Conservation (phyloP, 2,888 invertebrate genomes). For the Antheraea assamensis region DNA sequence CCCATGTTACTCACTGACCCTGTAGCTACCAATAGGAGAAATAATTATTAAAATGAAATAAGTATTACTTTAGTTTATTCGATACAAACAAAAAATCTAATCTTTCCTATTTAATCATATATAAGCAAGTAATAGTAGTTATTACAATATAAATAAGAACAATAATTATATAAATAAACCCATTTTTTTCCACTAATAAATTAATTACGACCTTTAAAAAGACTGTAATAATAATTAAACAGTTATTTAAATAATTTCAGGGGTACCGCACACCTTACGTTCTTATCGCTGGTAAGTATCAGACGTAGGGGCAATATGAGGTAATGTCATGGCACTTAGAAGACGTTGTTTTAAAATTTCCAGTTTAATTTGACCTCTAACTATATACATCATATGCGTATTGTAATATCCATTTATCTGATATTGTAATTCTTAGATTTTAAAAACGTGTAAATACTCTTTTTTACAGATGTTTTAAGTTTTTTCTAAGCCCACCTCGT, state of each 20-base stretch:
- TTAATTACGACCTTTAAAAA: not conserved
- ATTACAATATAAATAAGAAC: not conserved
- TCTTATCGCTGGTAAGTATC: constrained; percentile 24
- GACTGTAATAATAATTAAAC: constrained; percentile 55
- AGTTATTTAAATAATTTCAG: constrained; percentile 30
- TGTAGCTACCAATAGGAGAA: too few species aligned
- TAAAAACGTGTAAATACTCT: not conserved
- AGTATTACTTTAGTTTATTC: too few species aligned
- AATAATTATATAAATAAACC: not conserved
- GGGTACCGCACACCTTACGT: constrained; percentile 32
- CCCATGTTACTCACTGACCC: too few species aligned
- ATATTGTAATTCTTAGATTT: not conserved
- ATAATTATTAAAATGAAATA: too few species aligned
- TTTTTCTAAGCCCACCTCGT: too few species aligned
- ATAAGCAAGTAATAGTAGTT: too few species aligned
- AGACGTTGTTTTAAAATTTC: constrained; percentile 32
- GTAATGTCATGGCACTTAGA: constrained; percentile 62
- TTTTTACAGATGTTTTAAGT: not conserved
- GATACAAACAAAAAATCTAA: too few species aligned
- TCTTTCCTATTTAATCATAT: too few species aligned
- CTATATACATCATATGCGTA: not conserved
- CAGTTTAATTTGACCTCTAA: constrained; percentile 9
- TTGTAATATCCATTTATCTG: not conserved
- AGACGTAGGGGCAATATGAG: constrained; percentile 30
- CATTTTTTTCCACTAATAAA: not conserved